phyloP scores from a whole-genome alignment of 2,797 vertebrate species.

The Ctenochaetus hawaiiensis region DNA sequence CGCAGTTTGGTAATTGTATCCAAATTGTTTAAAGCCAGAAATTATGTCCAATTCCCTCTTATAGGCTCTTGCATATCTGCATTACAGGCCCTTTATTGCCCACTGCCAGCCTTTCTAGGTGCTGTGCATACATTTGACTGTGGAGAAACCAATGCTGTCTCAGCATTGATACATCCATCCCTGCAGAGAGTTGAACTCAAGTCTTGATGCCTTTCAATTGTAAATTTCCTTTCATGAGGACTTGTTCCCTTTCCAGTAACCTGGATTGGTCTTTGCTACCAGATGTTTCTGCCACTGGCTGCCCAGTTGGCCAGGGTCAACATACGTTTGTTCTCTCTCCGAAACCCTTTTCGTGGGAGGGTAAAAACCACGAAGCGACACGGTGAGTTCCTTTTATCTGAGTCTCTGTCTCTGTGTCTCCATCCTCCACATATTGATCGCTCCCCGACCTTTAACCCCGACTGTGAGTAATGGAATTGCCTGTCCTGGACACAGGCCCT shows the following conservation, averaged over 20 bases:
- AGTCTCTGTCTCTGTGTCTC: conserved; percentile 51
- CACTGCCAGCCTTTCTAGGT: too few relatives aligned
- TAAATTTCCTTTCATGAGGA: conserved; percentile 2
- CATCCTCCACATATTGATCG: conserved; percentile 74
- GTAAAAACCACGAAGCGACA: conserved; percentile 35
- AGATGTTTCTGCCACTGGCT: conserved; percentile 9
- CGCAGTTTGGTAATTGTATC: too few relatives aligned
- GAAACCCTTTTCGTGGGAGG: conserved; percentile 28
- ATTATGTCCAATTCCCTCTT: too few relatives aligned
- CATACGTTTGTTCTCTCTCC: conserved; percentile 32
- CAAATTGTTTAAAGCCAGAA: too few relatives aligned
- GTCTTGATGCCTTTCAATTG: conserved; percentile 1
- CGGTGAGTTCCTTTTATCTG: conserved; percentile 47
- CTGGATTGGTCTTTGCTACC: conserved; percentile 28
- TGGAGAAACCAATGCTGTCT: too few relatives aligned
- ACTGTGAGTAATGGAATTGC: conserved; percentile 80
- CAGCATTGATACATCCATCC: too few relatives aligned
- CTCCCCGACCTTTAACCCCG: conserved; percentile 61
- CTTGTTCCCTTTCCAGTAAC: conserved; percentile 19
- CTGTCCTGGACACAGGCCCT: conserved; percentile 54
- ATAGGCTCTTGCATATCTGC: too few relatives aligned
- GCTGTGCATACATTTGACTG: too few relatives aligned
- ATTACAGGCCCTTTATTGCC: too few relatives aligned
- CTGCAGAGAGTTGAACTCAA: too few relatives aligned
- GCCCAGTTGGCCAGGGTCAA: conserved; percentile 36